Evolutionary conservation across 2,888 invertebrate genomes (phyloP).

Genomic region (Hecatera dysodea): DNA sequence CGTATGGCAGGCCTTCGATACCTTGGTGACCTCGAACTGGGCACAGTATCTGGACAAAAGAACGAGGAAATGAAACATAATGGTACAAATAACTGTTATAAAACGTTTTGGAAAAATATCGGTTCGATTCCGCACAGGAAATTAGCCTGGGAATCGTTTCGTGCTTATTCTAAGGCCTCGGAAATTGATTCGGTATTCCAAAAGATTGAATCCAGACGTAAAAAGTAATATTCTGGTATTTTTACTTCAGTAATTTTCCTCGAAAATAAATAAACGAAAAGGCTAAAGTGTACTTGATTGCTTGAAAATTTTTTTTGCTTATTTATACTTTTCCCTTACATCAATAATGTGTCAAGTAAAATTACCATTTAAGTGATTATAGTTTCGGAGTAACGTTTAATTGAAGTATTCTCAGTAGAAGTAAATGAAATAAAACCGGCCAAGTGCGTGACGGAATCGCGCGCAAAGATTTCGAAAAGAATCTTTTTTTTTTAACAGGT

Average conservation of each 20-base stretch:
- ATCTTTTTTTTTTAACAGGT: too few relatives aligned
- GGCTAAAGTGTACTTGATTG: not conserved
- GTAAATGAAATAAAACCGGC: too few relatives aligned
- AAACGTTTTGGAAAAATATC: slow-evolving; percentile 38
- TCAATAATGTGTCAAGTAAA: not conserved
- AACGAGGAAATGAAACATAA: slow-evolving; percentile 68
- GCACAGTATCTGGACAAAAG: slow-evolving; percentile 95
- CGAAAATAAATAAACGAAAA: not conserved
- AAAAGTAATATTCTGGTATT: not conserved
- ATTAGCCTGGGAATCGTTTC: slow-evolving; percentile 45
- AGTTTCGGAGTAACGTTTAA: not conserved
- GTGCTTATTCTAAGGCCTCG: slow-evolving; percentile 8
- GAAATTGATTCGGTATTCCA: slow-evolving; percentile 36
- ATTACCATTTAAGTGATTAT: not conserved
- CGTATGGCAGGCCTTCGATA: slow-evolving; percentile 95
- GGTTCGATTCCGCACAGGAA: slow-evolving; percentile 52
- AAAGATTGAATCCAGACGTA: slow-evolving; percentile 1
- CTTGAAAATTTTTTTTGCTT: not conserved
- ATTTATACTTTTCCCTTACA: not conserved
- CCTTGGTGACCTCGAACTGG: slow-evolving; percentile 95
- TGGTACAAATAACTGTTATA: slow-evolving; percentile 48
- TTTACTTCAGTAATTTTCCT: not conserved
- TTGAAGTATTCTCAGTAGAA: not conserved
- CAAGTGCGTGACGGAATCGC: too few relatives aligned
- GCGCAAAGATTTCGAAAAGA: too few relatives aligned